Percentiles rank a stretch among this genome's conserved stretches.
phyloP scores from a whole-genome alignment of 2,888 invertebrate species.

The Melolontha melolontha region DNA sequence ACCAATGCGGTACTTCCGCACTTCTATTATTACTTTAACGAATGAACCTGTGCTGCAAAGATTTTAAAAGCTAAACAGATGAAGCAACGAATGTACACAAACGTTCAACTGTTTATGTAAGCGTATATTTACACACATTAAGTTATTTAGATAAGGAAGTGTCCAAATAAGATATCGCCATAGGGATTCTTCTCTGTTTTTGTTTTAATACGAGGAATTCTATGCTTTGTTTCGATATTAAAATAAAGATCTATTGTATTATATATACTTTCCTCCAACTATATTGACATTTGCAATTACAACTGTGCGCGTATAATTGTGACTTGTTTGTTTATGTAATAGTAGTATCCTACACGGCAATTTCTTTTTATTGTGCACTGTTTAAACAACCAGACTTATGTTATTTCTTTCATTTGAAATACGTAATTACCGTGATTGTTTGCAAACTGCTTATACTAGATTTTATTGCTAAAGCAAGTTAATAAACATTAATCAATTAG shows the following conservation, averaged over 20 bases:
- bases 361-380: conserved; percentile 38
- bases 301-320: conserved; percentile 33
- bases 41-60: conserved; percentile 38
- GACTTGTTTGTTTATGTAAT: conserved; percentile 38
- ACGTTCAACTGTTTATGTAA: conserved; percentile 37
- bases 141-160: conserved; percentile 39
- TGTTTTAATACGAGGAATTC: conserved; percentile 36
- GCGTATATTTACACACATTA: conserved; percentile 40
- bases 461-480: conserved; percentile 29
- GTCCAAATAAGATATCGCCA: conserved; percentile 40
- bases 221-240: conserved; percentile 38
- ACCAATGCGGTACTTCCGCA: conserved; percentile 34
- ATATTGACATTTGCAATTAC: conserved; percentile 38
- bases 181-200: conserved; percentile 34
- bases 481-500: conserved; percentile 35
- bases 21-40: conserved; percentile 35
- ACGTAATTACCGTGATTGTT: conserved; percentile 34
- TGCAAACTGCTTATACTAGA: conserved; percentile 34
- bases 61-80: conserved; percentile 38
- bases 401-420: conserved; percentile 32
- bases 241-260: conserved; percentile 34
- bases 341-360: conserved; percentile 36
- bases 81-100: conserved; percentile 38
- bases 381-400: conserved; percentile 24
- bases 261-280: conserved; percentile 21